A percentile compares a stretch with the other conserved stretches of the same genome.
phyloP scores from a whole-genome alignment of 2,888 invertebrate genomes.

The Microctonus hyperodae region DNA sequence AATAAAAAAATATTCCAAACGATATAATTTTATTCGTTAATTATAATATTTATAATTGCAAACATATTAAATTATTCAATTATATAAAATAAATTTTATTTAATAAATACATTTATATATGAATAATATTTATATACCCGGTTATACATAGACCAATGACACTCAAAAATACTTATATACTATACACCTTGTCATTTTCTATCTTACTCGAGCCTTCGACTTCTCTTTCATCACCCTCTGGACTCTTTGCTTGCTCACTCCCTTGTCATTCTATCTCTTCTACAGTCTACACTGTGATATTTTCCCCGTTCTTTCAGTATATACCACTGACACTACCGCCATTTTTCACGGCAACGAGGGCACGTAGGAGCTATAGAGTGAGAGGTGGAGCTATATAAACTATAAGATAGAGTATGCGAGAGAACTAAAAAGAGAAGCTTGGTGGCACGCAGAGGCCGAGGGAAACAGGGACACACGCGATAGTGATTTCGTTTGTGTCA shows the following conservation, averaged over 20 bases:
- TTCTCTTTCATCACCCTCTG: constrained; percentile 1
- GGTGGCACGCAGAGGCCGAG: constrained; percentile 22
- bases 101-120: too few relatives aligned
- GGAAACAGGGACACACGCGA: constrained; percentile 36
- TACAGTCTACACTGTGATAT: constrained; percentile 39
- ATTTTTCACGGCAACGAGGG: constrained; percentile 44
- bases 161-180: background rate
- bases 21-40: background rate
- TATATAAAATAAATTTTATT: background rate
- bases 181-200: background rate
- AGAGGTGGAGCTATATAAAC: background rate
- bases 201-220: background rate
- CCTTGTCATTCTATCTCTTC: constrained; percentile 19
- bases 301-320: constrained; percentile 35
- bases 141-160: too few relatives aligned
- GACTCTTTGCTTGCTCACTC: constrained; percentile 22
- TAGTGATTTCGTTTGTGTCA: constrained; percentile 34
- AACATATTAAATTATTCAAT: too few relatives aligned
- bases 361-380: constrained; percentile 32
- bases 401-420: background rate
- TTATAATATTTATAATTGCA: background rate
- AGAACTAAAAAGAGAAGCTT: background rate
- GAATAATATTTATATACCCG: too few relatives aligned
- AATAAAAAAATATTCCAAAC: background rate
- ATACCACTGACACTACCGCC: constrained; percentile 35